phyloP scores from a whole-genome alignment of 1,140 invertebrate genomes.

The Oreohelix idahoensis region DNA sequence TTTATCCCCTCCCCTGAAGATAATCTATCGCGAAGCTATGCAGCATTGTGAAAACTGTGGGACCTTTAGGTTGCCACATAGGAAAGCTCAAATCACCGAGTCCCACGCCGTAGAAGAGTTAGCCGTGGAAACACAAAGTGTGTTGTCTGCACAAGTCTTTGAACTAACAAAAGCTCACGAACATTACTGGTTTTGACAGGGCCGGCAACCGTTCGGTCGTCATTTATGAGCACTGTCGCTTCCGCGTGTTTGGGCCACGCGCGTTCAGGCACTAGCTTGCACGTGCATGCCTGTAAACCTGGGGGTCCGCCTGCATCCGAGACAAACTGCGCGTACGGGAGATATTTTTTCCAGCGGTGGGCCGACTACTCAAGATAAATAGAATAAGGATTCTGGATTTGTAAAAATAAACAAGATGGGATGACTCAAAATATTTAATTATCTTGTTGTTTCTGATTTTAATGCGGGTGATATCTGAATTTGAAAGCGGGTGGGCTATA shows the following conservation, averaged over 20 bases:
- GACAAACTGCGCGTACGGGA: neutral
- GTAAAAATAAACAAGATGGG: conserved; percentile 4
- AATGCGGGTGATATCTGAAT: conserved; percentile 12
- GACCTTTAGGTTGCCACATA: too few relatives aligned
- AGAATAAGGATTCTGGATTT: neutral
- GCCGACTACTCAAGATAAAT: neutral
- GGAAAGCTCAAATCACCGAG: too few relatives aligned
- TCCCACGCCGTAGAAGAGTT: too few relatives aligned
- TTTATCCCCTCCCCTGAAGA: too few relatives aligned
- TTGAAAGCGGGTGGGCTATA: neutral
- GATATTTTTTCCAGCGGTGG: neutral
- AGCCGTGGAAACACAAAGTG: neutral
- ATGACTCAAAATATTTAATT: neutral
- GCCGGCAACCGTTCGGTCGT: conserved; percentile 10
- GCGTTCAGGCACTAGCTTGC: neutral
- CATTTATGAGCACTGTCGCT: neutral
- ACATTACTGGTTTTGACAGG: neutral
- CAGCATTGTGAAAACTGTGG: too few relatives aligned
- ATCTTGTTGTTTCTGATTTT: neutral
- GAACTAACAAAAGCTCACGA: conserved; percentile 9
- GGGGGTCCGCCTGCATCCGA: neutral
- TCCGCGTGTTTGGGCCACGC: conserved; percentile 10
- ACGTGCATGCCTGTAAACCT: conserved; percentile 11
- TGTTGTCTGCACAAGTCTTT: neutral
- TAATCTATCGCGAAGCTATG: too few relatives aligned